These are phyloP conservation scores for Protophormia terraenovae DNA, from an alignment of 2,888 invertebrate species.

Conservation along the genomic window DNA sequence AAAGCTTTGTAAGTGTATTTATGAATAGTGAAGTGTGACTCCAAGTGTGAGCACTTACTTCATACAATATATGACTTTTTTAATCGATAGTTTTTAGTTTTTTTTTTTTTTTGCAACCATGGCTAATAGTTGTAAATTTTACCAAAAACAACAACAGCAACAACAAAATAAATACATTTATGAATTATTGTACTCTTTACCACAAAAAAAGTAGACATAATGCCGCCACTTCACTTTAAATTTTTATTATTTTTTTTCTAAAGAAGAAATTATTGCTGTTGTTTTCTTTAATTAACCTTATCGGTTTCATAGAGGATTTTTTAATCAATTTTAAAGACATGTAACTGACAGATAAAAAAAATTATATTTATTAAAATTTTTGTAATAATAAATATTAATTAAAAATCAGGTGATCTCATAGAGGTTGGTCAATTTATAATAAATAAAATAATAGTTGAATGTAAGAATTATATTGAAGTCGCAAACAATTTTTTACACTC, in stretches of 20 bases:
- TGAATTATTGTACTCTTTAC: background rate
- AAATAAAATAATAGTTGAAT: too few species aligned
- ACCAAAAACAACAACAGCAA: background rate
- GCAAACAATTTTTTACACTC: too few species aligned
- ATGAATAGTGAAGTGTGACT: constrained; percentile 16
- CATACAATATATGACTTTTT: background rate
- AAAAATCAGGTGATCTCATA: background rate
- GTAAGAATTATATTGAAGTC: too few species aligned
- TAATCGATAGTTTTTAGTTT: background rate
- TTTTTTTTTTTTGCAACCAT: constrained; percentile 17
- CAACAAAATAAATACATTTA: constrained; percentile 11
- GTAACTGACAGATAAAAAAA: background rate
- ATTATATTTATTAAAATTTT: background rate
- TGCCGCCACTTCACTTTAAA: constrained; percentile 33
- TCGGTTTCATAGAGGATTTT: constrained; percentile 22
- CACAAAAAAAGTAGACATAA: constrained; percentile 38
- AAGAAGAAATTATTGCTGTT: constrained; percentile 2
- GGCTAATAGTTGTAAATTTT: background rate
- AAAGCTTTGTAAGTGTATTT: background rate
- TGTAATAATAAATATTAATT: background rate
- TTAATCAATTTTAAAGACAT: constrained; percentile 14
- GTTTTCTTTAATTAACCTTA: constrained; percentile 49
- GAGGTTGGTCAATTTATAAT: background rate
- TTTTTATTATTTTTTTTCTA: background rate
- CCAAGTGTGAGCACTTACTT: background rate